Conservation (phyloP, 2,113 vertebrate species). For the Hepsetus odoe region DNA sequence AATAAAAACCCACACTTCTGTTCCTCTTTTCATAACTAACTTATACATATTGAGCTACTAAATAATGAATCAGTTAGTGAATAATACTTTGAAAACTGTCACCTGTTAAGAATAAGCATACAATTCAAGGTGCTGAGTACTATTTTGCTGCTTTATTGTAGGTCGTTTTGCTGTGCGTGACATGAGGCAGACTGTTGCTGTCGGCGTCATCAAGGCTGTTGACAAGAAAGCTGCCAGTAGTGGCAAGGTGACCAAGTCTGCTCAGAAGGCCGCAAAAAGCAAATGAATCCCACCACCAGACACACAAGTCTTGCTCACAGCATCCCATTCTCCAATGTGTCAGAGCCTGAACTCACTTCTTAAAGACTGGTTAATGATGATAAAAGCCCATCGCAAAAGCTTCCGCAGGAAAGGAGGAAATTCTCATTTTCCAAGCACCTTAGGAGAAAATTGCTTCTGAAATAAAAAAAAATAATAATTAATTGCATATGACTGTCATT, state of each 20-base stretch:
- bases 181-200: conserved; percentile 82
- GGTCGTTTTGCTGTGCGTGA: conserved; percentile 77
- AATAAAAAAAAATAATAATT: conserved; percentile 43
- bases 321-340: conserved; percentile 53
- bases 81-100: no score
- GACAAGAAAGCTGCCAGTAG: conserved; percentile 70
- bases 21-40: no score
- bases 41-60: no score
- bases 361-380: conserved; percentile 82
- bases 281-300: conserved; percentile 73
- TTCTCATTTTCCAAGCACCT: conserved; percentile 46
- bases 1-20: no score
- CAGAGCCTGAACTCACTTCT: conserved; percentile 72
- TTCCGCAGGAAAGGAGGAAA: conserved; percentile 80
- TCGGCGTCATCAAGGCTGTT: conserved; percentile 79
- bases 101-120: neutral
- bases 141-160: conserved; percentile 35
- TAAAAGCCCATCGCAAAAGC: conserved; percentile 80
- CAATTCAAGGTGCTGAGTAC: neutral
- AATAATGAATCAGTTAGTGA: no score
- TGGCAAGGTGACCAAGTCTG: conserved; percentile 80
- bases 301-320: conserved; percentile 46
- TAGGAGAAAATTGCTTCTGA: conserved; percentile 50
- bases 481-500: conserved; percentile 35
- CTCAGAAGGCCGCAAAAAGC: conserved; percentile 75